Conservation (phyloP, 2,113 vertebrate genomes). For the Neopipo cinnamomea region DNA sequence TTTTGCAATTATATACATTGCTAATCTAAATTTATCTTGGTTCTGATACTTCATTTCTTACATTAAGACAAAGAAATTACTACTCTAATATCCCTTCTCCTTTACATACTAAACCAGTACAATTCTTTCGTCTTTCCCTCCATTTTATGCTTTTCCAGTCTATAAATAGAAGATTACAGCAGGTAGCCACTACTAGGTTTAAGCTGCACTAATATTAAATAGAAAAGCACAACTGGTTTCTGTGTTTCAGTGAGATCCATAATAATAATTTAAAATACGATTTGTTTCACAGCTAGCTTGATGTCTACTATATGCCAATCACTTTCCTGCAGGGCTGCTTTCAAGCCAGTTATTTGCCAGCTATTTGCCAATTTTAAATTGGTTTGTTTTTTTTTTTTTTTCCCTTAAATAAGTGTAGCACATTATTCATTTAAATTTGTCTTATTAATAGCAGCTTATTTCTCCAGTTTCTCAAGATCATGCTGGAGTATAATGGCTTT, state of each 20-base stretch:
- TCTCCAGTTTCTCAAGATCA: background rate
- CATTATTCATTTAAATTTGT: background rate
- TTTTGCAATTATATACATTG: background rate
- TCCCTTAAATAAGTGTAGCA: fast-evolving
- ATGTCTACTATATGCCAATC: background rate
- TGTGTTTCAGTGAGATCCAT: background rate
- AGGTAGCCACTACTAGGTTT: background rate
- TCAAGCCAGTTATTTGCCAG: background rate
- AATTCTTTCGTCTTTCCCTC: background rate
- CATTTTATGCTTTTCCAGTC: background rate
- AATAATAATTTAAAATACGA: background rate
- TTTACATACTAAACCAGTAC: background rate
- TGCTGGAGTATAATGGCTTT: background rate
- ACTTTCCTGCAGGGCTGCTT: background rate
- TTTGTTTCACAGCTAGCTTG: background rate
- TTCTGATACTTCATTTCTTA: background rate
- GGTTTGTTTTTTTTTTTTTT: too few relatives aligned
- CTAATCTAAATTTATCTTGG: background rate
- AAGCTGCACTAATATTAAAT: background rate
- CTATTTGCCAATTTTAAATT: background rate
- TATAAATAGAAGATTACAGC: background rate
- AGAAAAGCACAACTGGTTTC: background rate
- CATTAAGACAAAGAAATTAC: background rate
- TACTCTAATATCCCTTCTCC: background rate
- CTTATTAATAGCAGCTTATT: background rate